Base-by-base conservation (phyloP, 2,888 invertebrate genomes). In the Hypena proboscidalis region DNA sequence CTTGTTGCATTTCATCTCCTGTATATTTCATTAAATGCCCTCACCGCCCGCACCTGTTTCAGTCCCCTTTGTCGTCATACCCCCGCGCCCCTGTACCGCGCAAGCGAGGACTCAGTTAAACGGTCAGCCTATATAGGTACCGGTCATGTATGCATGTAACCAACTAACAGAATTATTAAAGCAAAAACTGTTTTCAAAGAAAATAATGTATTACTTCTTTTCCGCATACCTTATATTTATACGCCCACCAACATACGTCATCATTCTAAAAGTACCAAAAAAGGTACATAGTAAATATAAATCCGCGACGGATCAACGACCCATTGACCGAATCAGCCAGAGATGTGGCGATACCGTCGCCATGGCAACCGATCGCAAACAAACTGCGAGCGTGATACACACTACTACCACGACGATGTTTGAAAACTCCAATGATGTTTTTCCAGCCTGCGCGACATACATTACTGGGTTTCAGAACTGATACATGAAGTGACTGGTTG, bases 281-380 rank as follows among this genome's bases (percentile, higher is more conserved):
- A 45, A 23, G 34, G 35, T 43, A n/a, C n/a, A n/a, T n/a, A n/a
- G n/a, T n/a, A n/a, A n/a, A n/a, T 22, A 52, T 63, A 69, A 70
- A 70, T 72, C 67, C 35, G 68, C 67, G 30, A 60, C 58, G 73
- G 84, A 79, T 81, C 87, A 82, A 75, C 71, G 83, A 79, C 80
- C 85, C 77, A 65, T 67, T 77, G 77, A 74, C 80, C 80, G 74
- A 77, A 75, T 77, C 74, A 58, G 68, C 70, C 70, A 77, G 62
- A 85, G 87, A 89, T 88, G 70, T 63, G 47, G 44, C 79, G 90
- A 89, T 90, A 90, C 65, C 25, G 85, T 86, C 66, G 59, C 73
- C 78, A 79, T 81, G 76, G 74, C 47, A 64, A 86, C 82, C 32
- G 59, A 60, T 46, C 42, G 76, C 86, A 88, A 89, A 76, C 74